Base-by-base conservation (phyloP, 2,113 vertebrate genomes). In the Chloebia gouldiae region DNA sequence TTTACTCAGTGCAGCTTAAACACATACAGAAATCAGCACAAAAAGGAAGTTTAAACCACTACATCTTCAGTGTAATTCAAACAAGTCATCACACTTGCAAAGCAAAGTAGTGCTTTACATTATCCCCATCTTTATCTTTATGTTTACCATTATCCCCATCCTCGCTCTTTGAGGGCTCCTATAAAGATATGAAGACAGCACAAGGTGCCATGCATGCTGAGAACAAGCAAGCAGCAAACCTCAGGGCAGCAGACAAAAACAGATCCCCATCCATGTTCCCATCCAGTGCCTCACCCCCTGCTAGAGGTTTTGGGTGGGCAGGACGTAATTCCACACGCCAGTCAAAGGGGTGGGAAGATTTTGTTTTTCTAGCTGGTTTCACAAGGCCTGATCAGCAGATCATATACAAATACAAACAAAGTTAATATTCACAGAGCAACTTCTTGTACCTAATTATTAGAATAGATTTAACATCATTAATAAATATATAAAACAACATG, bases 401-500 rank as follows among this genome's bases (percentile, higher is more conserved):
- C 69, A n/a, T 44, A 23, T 66, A 83, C 72, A 83, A 88, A 86
- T 42, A 59, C 88, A 84, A 89, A 93, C 81, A 35, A n/a, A n/a
- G 76, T 44, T 71, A 86, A 70, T 69, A 79, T 54, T 73, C 88
- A 96, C 82, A 76, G 42, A 92, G 63, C 54, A 70, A 82, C 42
- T 28, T 78, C 65, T 64, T 56, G 88, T 78, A 70, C 72, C 86
- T 83, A 81, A 92, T 44, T 27, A 71, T 71, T 44, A 56, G 21
- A 83, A 86, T 18, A 94, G 83, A 83, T 92, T 83, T 57, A 90
- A 95, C 86, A 56, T 86, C 68, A 73, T 95, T 90, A 96, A 96
- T 97, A 97, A 97, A 97, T 95, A 97, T 81, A 77, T 92, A 93
- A 93, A 96, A 50, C 78, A 77, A 90, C 80, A 73, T 35, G n/a